phyloP scores from a whole-genome alignment of 2,888 invertebrate species.

The Orgyia antiqua region DNA sequence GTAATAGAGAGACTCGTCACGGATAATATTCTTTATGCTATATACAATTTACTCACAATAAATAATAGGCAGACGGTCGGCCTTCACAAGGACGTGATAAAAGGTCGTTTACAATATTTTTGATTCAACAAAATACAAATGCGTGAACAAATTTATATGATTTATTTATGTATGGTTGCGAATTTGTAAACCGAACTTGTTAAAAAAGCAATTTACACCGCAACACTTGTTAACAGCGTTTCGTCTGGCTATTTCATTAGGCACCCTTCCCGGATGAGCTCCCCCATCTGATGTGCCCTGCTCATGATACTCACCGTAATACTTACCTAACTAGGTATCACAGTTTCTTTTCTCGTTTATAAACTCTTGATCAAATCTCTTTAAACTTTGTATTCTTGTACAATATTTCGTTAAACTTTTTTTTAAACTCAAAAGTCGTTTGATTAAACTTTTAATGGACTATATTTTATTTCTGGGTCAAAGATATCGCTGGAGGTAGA shows the following conservation, averaged over 20 bases:
- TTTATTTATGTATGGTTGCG: constrained; percentile 15
- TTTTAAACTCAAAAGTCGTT: too few species aligned
- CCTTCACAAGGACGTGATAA: constrained; percentile 65
- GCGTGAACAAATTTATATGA: constrained; percentile 31
- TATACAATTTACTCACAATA: constrained; percentile 38
- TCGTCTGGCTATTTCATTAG: constrained; percentile 38
- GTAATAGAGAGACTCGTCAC: constrained; percentile 53
- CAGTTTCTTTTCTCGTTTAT: too few species aligned
- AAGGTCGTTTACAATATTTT: constrained; percentile 40
- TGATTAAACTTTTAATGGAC: too few species aligned
- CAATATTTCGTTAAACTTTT: too few species aligned
- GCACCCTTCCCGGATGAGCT: constrained; percentile 22
- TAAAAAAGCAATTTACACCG: constrained; percentile 41
- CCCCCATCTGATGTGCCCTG: constrained; percentile 15
- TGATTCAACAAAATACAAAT: constrained; percentile 29
- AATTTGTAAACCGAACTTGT: constrained; percentile 32
- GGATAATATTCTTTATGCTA: constrained; percentile 43
- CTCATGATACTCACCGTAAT: too few species aligned
- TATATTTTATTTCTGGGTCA: too few species aligned
- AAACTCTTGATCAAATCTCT: too few species aligned
- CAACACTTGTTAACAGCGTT: constrained; percentile 30
- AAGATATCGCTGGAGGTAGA: too few species aligned
- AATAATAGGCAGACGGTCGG: constrained; percentile 47
- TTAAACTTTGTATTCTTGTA: too few species aligned
- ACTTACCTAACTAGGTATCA: too few species aligned